Evolutionary conservation across 1,140 invertebrate genomes (phyloP).

Genomic region (Phortica variegata): DNA sequence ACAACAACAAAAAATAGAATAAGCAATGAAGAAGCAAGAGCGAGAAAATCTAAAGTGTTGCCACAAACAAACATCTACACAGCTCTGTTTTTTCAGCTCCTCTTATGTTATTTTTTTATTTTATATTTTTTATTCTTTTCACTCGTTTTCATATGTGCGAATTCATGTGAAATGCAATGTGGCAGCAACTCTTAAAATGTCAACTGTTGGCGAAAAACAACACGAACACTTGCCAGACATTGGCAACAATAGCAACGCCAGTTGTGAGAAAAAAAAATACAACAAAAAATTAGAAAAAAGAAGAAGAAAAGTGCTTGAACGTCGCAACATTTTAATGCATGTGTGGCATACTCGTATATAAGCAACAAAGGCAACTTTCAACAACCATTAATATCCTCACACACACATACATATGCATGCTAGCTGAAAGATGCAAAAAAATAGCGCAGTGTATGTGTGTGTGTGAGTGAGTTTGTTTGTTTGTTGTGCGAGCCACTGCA

Average conservation of each 20-base stretch:
- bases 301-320: background rate
- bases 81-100: background rate
- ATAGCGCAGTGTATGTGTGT: too few species aligned
- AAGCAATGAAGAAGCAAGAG: too few species aligned
- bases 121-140: constrained; percentile 10
- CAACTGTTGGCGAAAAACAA: too few species aligned
- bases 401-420: background rate
- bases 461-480: too few species aligned
- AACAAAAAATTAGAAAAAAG: constrained; percentile 3
- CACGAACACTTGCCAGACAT: too few species aligned
- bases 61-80: background rate
- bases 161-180: constrained; percentile 32
- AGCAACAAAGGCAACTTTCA: background rate
- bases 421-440: too few species aligned
- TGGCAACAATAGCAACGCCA: constrained; percentile 16
- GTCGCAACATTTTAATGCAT: constrained; percentile 25
- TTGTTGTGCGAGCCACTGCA: too few species aligned
- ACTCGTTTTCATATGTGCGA: too few species aligned
- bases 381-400: background rate
- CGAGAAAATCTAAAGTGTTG: too few species aligned
- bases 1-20: background rate
- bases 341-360: constrained; percentile 19
- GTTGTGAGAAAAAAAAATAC: constrained; percentile 4
- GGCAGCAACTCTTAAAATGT: constrained; percentile 35
- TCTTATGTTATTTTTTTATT: constrained; percentile 7